phyloP scores from a whole-genome alignment of 1,140 invertebrate genomes.

The Condylostylus longicornis region DNA sequence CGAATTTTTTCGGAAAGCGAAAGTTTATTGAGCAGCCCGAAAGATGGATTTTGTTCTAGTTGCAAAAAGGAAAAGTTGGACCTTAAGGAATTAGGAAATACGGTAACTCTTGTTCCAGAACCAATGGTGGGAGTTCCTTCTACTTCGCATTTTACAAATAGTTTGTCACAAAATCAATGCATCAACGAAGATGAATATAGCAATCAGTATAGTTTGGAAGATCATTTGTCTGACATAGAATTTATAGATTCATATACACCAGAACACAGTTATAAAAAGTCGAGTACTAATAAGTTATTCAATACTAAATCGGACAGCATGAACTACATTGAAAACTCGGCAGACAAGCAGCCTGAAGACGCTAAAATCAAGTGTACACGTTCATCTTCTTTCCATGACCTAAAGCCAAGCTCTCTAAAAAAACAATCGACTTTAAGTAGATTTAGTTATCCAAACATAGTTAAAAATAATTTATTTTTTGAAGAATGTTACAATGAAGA shows the following conservation, averaged over 20 bases:
- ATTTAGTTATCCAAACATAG: too few relatives aligned
- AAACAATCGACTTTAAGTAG: too few relatives aligned
- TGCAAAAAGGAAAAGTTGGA: too few relatives aligned
- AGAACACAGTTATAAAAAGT: conserved; percentile 28
- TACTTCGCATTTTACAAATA: not conserved
- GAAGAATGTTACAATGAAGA: too few relatives aligned
- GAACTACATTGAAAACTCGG: not conserved
- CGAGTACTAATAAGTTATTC: conserved; percentile 7
- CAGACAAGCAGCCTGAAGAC: conserved; percentile 6
- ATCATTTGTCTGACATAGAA: conserved; percentile 44
- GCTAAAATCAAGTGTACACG: conserved; percentile 21
- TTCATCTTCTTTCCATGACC: conserved; percentile 29
- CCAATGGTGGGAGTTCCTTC: not conserved
- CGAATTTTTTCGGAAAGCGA: conserved; percentile 76
- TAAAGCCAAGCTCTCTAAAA: conserved; percentile 16
- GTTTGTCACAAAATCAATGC: conserved; percentile 4
- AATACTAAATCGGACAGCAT: not conserved
- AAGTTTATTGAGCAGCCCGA: conserved; percentile 40
- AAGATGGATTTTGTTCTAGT: too few relatives aligned
- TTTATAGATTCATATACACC: conserved; percentile 48
- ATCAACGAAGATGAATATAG: conserved; percentile 34
- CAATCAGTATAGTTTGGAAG: conserved; percentile 42
- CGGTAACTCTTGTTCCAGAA: conserved; percentile 2
- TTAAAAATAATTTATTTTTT: too few relatives aligned
- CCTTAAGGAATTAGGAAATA: too few relatives aligned